Conservation (phyloP, 2,797 vertebrate species). For the Sebastolobus alascanus region DNA sequence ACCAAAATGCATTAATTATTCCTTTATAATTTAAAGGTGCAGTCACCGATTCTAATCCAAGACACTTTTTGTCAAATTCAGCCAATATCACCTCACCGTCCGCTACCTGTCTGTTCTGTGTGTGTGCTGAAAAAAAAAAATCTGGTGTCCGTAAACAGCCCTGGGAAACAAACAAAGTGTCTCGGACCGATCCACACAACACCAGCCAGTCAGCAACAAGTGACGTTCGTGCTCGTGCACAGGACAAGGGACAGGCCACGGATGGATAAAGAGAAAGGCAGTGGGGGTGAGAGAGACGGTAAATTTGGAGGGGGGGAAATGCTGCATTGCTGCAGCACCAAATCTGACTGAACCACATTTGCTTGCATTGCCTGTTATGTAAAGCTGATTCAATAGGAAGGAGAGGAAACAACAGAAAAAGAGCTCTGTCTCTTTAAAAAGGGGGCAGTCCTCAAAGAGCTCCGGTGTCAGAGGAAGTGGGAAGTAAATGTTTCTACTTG, state of each 20-base stretch:
- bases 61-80: too few species aligned
- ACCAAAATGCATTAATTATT: not conserved
- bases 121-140: too few species aligned
- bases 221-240: too few species aligned
- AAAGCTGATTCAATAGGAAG: not conserved
- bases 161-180: too few species aligned
- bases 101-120: too few species aligned
- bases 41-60: too few species aligned
- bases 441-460: slow-evolving; percentile 48
- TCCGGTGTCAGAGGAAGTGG: slow-evolving; percentile 61
- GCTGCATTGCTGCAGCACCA: not conserved
- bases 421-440: slow-evolving; percentile 83
- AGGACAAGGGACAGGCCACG: not conserved
- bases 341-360: not conserved
- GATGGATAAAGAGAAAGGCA: not conserved
- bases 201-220: not conserved
- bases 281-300: not conserved
- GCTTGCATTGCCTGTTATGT: not conserved
- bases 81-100: too few species aligned
- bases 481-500: slow-evolving; percentile 57
- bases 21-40: not conserved
- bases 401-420: not conserved
- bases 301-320: not conserved
- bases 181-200: too few species aligned
- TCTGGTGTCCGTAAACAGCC: too few species aligned